Conservation (phyloP, 2,797 vertebrate genomes). For the Mormyrus proboscirostris region DNA sequence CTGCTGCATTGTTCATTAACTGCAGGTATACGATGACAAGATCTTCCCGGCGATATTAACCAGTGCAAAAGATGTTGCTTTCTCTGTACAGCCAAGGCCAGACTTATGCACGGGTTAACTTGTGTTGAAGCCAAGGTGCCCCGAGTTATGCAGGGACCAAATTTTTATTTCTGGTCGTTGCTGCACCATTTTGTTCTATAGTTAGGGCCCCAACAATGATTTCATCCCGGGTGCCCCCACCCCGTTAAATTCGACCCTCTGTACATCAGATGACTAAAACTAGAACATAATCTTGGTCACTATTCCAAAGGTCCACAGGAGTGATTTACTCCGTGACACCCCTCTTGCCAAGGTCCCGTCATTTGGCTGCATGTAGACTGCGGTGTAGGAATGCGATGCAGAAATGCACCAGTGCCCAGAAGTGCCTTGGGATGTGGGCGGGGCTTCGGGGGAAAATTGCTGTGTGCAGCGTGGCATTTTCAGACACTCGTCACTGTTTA, state of each 20-base stretch:
- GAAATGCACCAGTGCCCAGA: neutral
- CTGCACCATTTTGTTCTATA: neutral
- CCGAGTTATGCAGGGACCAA: neutral
- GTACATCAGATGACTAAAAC: neutral
- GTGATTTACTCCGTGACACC: neutral
- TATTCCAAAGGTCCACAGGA: neutral
- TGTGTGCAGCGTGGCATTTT: slow-evolving; percentile 34
- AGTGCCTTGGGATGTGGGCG: slow-evolving; percentile 20
- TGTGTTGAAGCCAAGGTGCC: neutral
- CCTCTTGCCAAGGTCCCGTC: neutral
- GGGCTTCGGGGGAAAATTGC: slow-evolving; percentile 25
- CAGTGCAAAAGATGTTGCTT: neutral
- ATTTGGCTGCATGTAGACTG: neutral
- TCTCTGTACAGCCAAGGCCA: neutral
- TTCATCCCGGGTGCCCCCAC: neutral
- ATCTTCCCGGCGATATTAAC: neutral
- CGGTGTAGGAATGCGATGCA: neutral
- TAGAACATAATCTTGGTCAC: neutral
- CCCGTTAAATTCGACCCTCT: neutral
- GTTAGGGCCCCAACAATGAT: neutral
- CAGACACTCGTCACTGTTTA: slow-evolving; percentile 35
- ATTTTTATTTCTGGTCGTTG: neutral
- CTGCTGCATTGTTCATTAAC: neutral
- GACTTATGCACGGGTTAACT: neutral
- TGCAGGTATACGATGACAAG: neutral